Evolutionary conservation across 2,113 vertebrate species (phyloP).

Genomic region (Eudorcas thomsonii): DNA sequence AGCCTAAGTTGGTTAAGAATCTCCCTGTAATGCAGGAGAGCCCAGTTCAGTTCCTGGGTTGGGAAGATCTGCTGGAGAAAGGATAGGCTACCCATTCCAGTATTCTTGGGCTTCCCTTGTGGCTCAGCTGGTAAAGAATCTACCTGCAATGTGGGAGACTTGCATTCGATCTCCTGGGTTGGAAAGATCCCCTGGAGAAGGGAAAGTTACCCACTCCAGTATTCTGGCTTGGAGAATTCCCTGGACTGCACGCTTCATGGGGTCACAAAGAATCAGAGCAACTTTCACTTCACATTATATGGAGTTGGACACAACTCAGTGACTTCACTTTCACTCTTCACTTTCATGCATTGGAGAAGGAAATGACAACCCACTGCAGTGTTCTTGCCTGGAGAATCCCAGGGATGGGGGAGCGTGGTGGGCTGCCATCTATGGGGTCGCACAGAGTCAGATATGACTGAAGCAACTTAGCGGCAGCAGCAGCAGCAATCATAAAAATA

Average conservation of each 20-base stretch:
- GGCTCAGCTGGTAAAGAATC: not conserved
- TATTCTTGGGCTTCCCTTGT: not conserved
- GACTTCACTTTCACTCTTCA: no score
- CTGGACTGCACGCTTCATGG: not conserved
- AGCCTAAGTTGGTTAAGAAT: not conserved
- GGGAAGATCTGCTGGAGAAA: not conserved
- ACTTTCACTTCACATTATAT: not conserved
- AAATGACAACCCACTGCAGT: no score
- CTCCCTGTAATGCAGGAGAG: not conserved
- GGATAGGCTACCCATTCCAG: not conserved
- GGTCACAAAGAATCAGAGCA: not conserved
- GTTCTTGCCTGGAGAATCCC: no score
- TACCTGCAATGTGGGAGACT: not conserved
- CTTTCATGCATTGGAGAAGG: no score
- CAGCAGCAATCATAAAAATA: not conserved
- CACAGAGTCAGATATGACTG: rapidly evolving
- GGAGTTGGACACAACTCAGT: not conserved
- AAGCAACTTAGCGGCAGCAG: no score
- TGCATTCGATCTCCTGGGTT: not conserved
- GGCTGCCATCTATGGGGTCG: rapidly evolving
- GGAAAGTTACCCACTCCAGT: not conserved
- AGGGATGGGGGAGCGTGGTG: no score
- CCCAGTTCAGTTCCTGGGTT: not conserved
- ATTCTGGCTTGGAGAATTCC: not conserved
- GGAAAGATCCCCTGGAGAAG: not conserved